A percentile compares a stretch with the other conserved stretches of the same genome.
phyloP scores from a whole-genome alignment of 1,140 invertebrate genomes.

The Diachasmimorpha longicaudata region DNA sequence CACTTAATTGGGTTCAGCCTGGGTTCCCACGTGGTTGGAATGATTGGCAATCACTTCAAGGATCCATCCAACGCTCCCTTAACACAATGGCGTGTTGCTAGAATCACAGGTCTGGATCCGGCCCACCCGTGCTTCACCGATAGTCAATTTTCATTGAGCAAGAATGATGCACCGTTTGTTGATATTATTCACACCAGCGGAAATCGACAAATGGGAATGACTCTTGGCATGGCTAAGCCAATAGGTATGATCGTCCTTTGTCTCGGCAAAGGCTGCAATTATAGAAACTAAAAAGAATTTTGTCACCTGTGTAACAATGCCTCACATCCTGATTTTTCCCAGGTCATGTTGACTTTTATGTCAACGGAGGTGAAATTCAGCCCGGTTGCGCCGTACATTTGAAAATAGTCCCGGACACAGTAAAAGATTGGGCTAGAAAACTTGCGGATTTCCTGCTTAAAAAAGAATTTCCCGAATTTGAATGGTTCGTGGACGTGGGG shows the following conservation, averaged over 20 bases:
- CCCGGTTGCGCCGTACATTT: slow-evolving; percentile 63
- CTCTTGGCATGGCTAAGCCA: slow-evolving; percentile 63
- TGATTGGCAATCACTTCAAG: slow-evolving; percentile 62
- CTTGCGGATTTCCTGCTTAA: too few species aligned
- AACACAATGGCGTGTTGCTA: slow-evolving; percentile 39
- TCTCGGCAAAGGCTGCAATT: too few species aligned
- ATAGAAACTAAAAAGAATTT: too few species aligned
- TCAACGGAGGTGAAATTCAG: slow-evolving; percentile 69
- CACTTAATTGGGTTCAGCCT: slow-evolving; percentile 70
- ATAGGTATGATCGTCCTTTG: slow-evolving; percentile 53
- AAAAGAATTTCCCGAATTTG: too few species aligned
- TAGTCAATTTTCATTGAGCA: slow-evolving; percentile 58
- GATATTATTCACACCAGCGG: slow-evolving; percentile 76
- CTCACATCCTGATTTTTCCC: too few species aligned
- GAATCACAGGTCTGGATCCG: slow-evolving; percentile 68
- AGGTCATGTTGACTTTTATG: slow-evolving; percentile 74
- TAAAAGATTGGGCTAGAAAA: too few species aligned
- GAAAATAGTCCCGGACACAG: too few species aligned
- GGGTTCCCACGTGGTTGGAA: slow-evolving; percentile 69
- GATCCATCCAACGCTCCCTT: slow-evolving; percentile 29
- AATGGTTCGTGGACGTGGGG: too few species aligned
- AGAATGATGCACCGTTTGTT: slow-evolving; percentile 68
- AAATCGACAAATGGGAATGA: slow-evolving; percentile 55
- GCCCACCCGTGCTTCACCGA: slow-evolving; percentile 70
- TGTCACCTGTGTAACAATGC: too few species aligned